Base-by-base conservation (phyloP, 2,113 vertebrate genomes). In the Psammodynastes pulverulentus region DNA sequence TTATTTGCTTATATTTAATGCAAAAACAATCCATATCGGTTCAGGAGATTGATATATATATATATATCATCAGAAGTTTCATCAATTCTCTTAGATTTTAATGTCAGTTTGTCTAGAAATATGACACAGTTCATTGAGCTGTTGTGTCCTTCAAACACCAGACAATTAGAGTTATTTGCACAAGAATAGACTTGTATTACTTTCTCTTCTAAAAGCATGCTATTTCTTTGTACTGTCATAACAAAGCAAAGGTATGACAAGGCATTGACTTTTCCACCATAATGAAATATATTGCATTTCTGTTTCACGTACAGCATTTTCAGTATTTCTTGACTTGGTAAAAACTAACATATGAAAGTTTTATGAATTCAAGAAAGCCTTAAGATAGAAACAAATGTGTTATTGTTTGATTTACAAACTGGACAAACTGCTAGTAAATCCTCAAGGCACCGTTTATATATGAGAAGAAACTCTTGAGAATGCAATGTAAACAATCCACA, bases 41-140 rank as follows among this genome's bases (percentile, higher is more conserved):
- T 58, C 56, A 58, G 56, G 9, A 58, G 54, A 19, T 49, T 46
- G 46, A 46, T 3, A 5, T 54, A 23, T 54, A 54, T 21, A 56
- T 53, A 0, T 56, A 23, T 24, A 5, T 56, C 6, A 56, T 29
- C 54, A 58, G 23, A 23, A 58, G 3, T n/a, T n/a, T 62, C 26
- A 62, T 67, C 58, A 67, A 15, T n/a, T n/a, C 58, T 29, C 29
- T 67, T n/a, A n/a, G 62, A n/a, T n/a, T 67, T n/a, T 24, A 43
- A 92, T 45, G 89, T 53, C 49, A 88, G 43, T 5, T 86, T 19
- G 45, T 86, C 87, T 62, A 89, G 56, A 54, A 49, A 89, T 88
- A 86, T 87, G 56, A 51, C 79, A 86, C 56, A 90, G 86, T 91
- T 91, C 86, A 92, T 23, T 58, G 87, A 92, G 86, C 48, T 29